Base-by-base conservation (phyloP, 2,113 vertebrate species). In the Gnathonemus longibarbis region DNA sequence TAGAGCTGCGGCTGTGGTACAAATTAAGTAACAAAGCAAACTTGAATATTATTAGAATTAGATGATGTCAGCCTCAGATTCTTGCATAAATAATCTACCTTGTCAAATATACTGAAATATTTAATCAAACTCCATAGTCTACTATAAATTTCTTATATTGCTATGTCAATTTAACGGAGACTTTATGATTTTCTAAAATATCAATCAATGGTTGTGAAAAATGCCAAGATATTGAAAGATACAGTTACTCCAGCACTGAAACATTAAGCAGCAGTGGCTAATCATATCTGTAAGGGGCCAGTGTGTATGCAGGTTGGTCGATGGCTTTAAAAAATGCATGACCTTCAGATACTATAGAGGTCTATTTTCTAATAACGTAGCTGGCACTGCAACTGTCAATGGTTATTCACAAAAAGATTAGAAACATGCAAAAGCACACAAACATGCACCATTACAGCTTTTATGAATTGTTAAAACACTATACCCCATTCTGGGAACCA, bases 161-260 rank as follows among this genome's bases (percentile, higher is more conserved):
- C 91, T 90, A 27, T 90, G 80, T 90, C 89, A 91, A 91, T 90
- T 92, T 91, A 90, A 89, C 94, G 91, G 52, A 93, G 89, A 88
- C 89, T 85, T 90, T 92, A 90, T 89, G 89, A 92, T 92, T 90
- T 92, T 90, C 90, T 91, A 83, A 90, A 93, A 91, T 90, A 94
- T 94, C 94, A 93, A 93, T 95, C 95, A 95, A 92, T 95, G 90
- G 91, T 90, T 9, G 8, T 2, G 85, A 92, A 49, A 91, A 92
- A 89, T 92, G 94, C 94, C 95, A 96, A 91, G 91, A 91, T 62
- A 92, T 89, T 93, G 95, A 95, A 95, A 96, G 96, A 95, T 91
- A 94, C 93, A 92, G 94, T 95, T 96, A 94, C 91, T 92, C 90
- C 53, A 91, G 89, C 94, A 93, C 94, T 93, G 39, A 89, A 56